Evolutionary conservation across 2,797 vertebrate species (phyloP).

Genomic region (Onychomys arenicola): DNA sequence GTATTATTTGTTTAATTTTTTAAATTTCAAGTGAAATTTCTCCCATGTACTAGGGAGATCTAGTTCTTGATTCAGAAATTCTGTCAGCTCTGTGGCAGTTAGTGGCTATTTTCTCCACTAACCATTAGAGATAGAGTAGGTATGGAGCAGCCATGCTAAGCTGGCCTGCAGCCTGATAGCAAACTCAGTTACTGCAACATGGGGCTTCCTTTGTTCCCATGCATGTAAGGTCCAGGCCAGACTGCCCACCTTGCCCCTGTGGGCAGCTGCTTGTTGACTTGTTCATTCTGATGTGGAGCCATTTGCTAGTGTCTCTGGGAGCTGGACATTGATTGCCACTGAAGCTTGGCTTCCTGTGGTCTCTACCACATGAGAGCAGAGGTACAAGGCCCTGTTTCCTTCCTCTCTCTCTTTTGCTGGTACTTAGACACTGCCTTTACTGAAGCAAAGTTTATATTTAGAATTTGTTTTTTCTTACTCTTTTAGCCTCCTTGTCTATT

Average conservation of each 20-base stretch:
- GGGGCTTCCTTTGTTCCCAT: not conserved
- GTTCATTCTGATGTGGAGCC: not conserved
- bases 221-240: accelerated
- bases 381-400: not conserved
- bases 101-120: not conserved
- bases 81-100: not conserved
- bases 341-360: not conserved
- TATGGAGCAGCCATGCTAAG: not conserved
- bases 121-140: not conserved
- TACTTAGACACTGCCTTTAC: not conserved
- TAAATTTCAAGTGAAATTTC: not conserved
- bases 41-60: not conserved
- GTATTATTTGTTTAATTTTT: not conserved
- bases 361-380: accelerated
- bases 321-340: not conserved
- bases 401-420: not conserved
- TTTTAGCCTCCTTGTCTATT: not conserved
- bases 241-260: not conserved
- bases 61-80: not conserved
- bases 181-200: accelerated
- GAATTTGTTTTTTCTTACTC: not conserved
- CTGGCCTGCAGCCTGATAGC: not conserved
- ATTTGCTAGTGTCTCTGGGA: not conserved
- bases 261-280: not conserved
- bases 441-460: not conserved